phyloP scores from a whole-genome alignment of 1,140 invertebrate genomes.

The Cherax quadricarinatus region DNA sequence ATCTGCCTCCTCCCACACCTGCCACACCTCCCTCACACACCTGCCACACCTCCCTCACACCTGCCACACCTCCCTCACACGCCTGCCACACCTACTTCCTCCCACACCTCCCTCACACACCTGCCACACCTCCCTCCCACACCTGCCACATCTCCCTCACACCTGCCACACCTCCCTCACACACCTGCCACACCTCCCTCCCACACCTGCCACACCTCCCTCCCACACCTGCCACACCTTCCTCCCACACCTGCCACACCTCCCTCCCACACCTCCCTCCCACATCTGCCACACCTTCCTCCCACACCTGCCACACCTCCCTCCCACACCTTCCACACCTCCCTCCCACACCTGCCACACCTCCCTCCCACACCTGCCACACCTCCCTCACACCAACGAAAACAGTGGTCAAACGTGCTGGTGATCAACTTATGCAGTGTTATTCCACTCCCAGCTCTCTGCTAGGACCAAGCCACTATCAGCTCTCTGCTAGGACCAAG shows the following conservation, averaged over 20 bases:
- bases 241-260: neutral
- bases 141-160: too few species aligned
- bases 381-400: too few species aligned
- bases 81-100: neutral
- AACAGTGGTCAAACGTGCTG: too few species aligned
- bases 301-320: neutral
- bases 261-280: too few species aligned
- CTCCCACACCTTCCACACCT: neutral
- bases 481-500: too few species aligned
- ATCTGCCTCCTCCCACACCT: neutral
- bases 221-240: neutral
- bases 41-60: neutral
- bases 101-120: neutral
- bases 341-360: neutral
- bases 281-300: too few species aligned
- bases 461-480: too few species aligned
- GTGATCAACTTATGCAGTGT: too few species aligned
- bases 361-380: neutral
- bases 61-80: neutral
- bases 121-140: neutral
- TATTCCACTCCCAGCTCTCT: too few species aligned
- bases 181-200: neutral
- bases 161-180: too few species aligned
- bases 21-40: neutral
- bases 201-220: neutral